Base-by-base conservation (phyloP, 2,113 vertebrate species). In the Ploceus nigricollis region DNA sequence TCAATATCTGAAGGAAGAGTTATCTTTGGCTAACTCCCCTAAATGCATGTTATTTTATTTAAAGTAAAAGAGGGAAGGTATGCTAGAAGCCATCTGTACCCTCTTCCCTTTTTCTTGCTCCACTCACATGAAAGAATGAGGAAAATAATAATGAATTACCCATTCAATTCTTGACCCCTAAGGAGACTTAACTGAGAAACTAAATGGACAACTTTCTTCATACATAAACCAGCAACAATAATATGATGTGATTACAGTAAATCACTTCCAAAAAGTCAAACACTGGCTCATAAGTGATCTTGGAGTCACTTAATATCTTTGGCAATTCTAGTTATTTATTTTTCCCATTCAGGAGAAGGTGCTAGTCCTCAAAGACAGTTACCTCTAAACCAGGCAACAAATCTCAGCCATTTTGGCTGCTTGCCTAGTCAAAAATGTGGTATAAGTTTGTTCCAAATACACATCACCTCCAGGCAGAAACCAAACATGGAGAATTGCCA, bases 391-490 rank as follows among this genome's bases (percentile, higher is more conserved):
- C 65, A 94, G 85, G 37, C 21, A 82, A 82, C 17, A 89, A 84
- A 75, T 93, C 81, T 93, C 37, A 87, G n/a, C 44, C 82, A 79
- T 94, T 93, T 91, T 94, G 93, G 95, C 77, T 82, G 17, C 37
- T 84, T 92, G 83, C 93, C 94, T 61, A 40, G 64, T 75, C 51
- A 57, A 79, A 94, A 96, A 65, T 42, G 70, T 93, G 69, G 48
- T 65, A 20, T 53, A 77, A 96, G 45, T 95, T 96, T 89, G 53
- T 69, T 96, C 57, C 77, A 93, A 94, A 92, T 37, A 91, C 53
- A 82, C 57, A 94, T 82, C 84, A 89, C 81, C 93, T 93, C 81
- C 87, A 96, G 84, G 83, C 77, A 95, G 78, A 96, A 91, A 85
- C 75, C 73, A 93, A 94, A 78, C 81, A 79, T 76, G 87, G 70